Evolutionary conservation across 1,140 invertebrate genomes (phyloP), one percentile per base, ranked within the genome.

Genomic region (Drosophila grimshawi): DNA sequence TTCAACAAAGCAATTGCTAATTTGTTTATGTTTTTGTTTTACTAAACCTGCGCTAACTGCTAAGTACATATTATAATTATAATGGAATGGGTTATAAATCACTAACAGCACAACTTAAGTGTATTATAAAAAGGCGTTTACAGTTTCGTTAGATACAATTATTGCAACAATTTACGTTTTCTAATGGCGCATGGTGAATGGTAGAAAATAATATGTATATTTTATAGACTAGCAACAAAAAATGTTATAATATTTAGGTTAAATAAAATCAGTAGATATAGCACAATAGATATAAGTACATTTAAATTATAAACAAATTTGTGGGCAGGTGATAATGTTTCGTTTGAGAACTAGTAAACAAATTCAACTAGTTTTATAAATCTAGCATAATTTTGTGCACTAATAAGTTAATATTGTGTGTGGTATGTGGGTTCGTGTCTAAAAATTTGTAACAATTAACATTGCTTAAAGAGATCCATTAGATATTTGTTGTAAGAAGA

Each of bases 21-120:
- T 65, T 82, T 73, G 33, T 68, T 66, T 64, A 53, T 65, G 30
- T 33, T 33, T 33, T 33, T 33, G 33, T n/a, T 77, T 78, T 88
- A 48, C 85, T 86, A 86, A 88, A 88, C 83, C 83, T 88, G 83
- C 64, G 76, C 55, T 86, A 86, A 75, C 56, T 79, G 71, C 79
- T 86, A 86, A 82, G 51, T 77, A 77, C 53, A 57, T 69, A 73
- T 70, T 55, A 37, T 48, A 60, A 48, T 64, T 49, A 62, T 5
- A 66, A 53, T 74, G 48, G 41, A 61, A 53, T 80, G 69, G 62
- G 62, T 60, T 59, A 64, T 76, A 49, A 76, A 89, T 85, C 77
- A 88, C 85, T 88, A 86, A 89, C 60, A 76, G 80, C 78, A 80
- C 80, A 89, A 89, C 78, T 85, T 89, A 89, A 74, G 59, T 80